Percentiles rank a stretch among this genome's conserved stretches.
Conservation (phyloP, 1,140 invertebrate species). For the Heliothis virescens region DNA sequence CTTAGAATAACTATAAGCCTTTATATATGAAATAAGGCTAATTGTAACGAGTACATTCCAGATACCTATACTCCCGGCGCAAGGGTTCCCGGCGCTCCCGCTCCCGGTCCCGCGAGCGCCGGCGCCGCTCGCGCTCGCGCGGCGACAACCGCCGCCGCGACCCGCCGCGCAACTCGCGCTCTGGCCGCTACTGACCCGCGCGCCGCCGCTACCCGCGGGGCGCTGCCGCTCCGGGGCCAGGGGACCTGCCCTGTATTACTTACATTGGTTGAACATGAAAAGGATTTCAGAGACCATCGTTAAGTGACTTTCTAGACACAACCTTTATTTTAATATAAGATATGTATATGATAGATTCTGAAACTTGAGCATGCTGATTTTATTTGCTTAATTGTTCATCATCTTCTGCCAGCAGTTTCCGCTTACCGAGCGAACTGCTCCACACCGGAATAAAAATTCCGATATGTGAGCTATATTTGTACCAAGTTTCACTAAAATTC, state of each 20-base stretch:
- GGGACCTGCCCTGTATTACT: not conserved
- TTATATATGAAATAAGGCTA: too few species aligned
- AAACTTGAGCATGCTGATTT: too few species aligned
- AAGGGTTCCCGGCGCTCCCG: conserved; percentile 75
- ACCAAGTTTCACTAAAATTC: too few species aligned
- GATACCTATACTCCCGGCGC: conserved; percentile 88
- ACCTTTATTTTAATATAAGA: too few species aligned
- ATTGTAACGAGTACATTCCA: conserved; percentile 59
- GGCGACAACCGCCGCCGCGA: conserved; percentile 77
- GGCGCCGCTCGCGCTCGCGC: conserved; percentile 85
- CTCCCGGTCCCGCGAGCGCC: conserved; percentile 75
- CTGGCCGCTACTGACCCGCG: conserved; percentile 78
- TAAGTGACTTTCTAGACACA: too few species aligned
- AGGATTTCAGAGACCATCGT: not conserved
- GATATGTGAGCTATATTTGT: too few species aligned
- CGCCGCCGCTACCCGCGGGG: conserved; percentile 80
- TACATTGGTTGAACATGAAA: not conserved
- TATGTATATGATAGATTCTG: too few species aligned
- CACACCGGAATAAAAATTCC: too few species aligned
- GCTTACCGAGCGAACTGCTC: too few species aligned
- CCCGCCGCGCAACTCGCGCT: conserved; percentile 81
- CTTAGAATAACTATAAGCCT: too few species aligned
- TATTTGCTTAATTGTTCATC: too few species aligned
- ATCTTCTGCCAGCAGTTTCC: too few species aligned
- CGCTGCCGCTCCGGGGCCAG: conserved; percentile 77